Percentiles rank a stretch among this genome's conserved stretches.
Evolutionary conservation across 2,113 vertebrate species (phyloP).

Genomic region (Zosterops hypoxanthus): DNA sequence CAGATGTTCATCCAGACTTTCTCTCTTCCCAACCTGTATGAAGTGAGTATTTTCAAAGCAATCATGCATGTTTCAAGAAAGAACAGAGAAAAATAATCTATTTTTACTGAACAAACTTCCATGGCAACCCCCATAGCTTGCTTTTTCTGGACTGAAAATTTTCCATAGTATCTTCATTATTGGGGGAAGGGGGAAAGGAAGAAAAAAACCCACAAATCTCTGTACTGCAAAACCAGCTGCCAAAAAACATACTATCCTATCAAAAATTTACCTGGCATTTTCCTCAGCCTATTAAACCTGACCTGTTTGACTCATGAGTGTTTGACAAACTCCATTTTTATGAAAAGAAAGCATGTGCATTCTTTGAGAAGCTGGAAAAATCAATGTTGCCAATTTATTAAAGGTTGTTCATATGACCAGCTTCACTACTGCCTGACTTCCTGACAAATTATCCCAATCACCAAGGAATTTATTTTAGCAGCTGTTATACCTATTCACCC

Average conservation of each 20-base stretch:
- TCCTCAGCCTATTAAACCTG: background rate
- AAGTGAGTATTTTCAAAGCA: background rate
- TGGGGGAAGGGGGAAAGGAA: background rate
- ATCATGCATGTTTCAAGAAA: background rate
- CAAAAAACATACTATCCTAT: background rate
- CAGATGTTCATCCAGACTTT: background rate
- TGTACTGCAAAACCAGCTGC: background rate
- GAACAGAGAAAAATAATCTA: background rate
- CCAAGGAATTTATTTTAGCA: background rate
- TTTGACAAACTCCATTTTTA: background rate
- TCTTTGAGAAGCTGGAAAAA: background rate
- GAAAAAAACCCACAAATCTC: accelerated
- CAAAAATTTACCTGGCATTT: background rate
- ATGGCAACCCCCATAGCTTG: background rate
- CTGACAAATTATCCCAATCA: background rate
- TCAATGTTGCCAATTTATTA: background rate
- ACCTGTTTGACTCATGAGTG: background rate
- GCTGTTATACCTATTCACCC: background rate
- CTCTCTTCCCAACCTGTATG: background rate
- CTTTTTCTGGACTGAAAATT: background rate
- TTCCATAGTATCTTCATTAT: background rate
- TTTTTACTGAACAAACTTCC: background rate
- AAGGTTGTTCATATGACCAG: background rate
- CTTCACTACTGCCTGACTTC: background rate
- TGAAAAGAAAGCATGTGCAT: background rate